Percentiles rank a stretch among this genome's conserved stretches.
phyloP scores from a whole-genome alignment of 2,888 invertebrate genomes.

The Acanthacorydalis orientalis region DNA sequence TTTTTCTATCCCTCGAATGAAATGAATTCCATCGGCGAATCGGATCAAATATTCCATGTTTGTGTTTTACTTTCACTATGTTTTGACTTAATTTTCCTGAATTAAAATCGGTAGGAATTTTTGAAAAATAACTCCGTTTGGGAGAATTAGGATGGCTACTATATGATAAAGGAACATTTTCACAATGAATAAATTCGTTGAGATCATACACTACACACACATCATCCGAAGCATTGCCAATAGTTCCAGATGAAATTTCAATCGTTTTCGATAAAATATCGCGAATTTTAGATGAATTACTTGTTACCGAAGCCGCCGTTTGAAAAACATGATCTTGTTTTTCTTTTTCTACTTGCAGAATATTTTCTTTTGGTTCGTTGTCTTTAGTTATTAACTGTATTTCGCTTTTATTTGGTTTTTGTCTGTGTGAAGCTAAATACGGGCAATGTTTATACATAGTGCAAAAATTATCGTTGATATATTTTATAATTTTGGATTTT shows the following conservation, averaged over 20 bases:
- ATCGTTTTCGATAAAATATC: conserved; percentile 4
- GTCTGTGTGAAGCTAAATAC: conserved; percentile 1
- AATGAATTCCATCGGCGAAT: conserved; percentile 13
- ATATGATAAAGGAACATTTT: not conserved
- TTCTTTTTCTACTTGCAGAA: not conserved
- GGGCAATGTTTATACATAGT: conserved; percentile 5
- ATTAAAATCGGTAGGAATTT: not conserved
- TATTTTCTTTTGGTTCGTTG: not conserved
- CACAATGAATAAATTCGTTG: not conserved
- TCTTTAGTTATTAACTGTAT: not conserved
- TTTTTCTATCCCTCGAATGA: conserved; percentile 12
- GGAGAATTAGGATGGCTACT: not conserved
- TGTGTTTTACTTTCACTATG: not conserved
- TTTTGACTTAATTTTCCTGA: not conserved
- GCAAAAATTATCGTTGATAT: not conserved
- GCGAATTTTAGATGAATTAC: conserved; percentile 1
- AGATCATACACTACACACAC: not conserved
- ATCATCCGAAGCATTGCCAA: not conserved
- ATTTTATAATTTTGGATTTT: too few relatives aligned
- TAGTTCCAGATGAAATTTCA: conserved; percentile 2
- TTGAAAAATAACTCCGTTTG: conserved; percentile 1
- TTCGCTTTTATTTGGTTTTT: not conserved
- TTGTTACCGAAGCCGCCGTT: not conserved
- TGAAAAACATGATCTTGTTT: not conserved
- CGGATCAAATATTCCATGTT: conserved; percentile 3